Conservation (phyloP, 2,113 vertebrate species). For the Mesitornis unicolor region DNA sequence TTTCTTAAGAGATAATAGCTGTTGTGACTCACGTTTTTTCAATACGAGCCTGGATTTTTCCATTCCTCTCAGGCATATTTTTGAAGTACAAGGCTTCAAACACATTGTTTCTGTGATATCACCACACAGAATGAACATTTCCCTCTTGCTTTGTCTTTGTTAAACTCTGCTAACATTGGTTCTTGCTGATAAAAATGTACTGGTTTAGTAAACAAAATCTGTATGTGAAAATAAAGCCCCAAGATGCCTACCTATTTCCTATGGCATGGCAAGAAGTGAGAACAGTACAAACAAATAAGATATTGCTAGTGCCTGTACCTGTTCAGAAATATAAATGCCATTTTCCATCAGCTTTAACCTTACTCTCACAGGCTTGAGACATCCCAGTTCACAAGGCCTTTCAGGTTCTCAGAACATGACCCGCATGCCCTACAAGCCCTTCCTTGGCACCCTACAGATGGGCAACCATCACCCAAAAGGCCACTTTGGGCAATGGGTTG, state of each 20-base stretch:
- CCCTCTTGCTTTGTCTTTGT: conserved; percentile 34
- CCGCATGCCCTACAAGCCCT: not conserved
- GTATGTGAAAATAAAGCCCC: conserved; percentile 3
- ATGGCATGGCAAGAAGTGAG: not conserved
- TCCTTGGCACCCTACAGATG: rapidly evolving
- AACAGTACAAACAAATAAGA: not conserved
- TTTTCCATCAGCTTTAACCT: not conserved
- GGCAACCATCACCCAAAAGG: not conserved
- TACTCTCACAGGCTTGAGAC: not conserved
- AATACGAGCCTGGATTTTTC: conserved; percentile 36
- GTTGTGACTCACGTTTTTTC: conserved; percentile 44
- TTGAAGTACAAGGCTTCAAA: conserved; percentile 52
- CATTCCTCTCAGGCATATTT: conserved; percentile 45
- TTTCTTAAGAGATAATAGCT: conserved; percentile 54
- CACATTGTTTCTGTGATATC: conserved; percentile 44
- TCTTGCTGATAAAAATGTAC: conserved; percentile 25
- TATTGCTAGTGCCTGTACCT: not conserved
- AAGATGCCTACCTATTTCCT: not conserved
- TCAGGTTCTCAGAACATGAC: not conserved
- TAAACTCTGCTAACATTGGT: conserved; percentile 5
- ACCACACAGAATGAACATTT: conserved; percentile 34
- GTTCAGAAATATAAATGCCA: not conserved
- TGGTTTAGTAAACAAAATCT: conserved; percentile 42
- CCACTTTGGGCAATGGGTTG: not conserved
- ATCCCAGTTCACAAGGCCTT: not conserved